Conservation (phyloP, 1,140 invertebrate genomes). For the Patella vulgata region DNA sequence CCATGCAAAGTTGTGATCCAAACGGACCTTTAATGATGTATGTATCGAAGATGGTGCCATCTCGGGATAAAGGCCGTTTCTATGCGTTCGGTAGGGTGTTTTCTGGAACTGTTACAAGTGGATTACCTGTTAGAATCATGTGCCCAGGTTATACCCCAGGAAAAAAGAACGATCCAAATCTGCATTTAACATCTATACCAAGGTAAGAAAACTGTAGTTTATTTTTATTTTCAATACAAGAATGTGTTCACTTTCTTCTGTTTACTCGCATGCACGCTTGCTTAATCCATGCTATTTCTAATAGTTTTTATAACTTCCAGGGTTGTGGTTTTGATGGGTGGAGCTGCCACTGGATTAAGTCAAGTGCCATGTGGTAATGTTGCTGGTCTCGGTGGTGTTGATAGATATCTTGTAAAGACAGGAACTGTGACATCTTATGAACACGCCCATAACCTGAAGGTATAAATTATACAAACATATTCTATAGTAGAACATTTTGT, state of each 20-base stretch:
- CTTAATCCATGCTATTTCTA: no score
- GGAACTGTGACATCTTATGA: constrained; percentile 99
- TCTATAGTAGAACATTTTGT: no score
- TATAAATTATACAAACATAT: no score
- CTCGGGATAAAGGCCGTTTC: constrained; percentile 98
- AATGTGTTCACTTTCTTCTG: not conserved
- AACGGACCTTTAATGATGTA: constrained; percentile 99
- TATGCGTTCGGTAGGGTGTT: constrained; percentile 99
- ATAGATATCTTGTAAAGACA: constrained; percentile 99
- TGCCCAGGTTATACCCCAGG: constrained; percentile 98
- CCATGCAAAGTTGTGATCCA: constrained; percentile 89
- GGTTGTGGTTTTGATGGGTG: constrained; percentile 99
- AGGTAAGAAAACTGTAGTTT: constrained; percentile 54
- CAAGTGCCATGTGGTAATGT: constrained; percentile 99
- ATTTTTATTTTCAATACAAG: no score
- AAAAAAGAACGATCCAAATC: constrained; percentile 97
- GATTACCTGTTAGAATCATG: constrained; percentile 80
- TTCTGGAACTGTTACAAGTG: constrained; percentile 91
- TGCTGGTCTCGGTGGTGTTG: constrained; percentile 98
- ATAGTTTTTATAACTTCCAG: no score
- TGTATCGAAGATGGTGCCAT: constrained; percentile 99
- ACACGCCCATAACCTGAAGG: constrained; percentile 98
- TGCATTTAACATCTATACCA: constrained; percentile 98
- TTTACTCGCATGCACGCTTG: no score
- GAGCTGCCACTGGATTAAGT: constrained; percentile 97